phyloP scores from a whole-genome alignment of 2,888 invertebrate species.

The Seira ritae region DNA sequence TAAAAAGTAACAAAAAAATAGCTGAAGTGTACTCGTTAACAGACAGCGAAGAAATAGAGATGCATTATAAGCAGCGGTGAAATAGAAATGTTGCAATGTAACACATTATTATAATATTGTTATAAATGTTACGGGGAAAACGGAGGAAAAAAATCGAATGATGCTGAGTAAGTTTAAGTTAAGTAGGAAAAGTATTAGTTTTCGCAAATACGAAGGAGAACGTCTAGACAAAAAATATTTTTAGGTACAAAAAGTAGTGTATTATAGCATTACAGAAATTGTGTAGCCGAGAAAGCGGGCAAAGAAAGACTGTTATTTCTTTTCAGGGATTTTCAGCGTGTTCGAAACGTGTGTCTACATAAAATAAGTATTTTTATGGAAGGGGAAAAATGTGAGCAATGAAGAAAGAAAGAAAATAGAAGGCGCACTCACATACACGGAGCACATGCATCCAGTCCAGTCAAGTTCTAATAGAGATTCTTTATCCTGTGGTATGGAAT shows the following conservation, averaged over 20 bases:
- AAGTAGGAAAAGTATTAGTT: not conserved
- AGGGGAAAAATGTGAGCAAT: too few relatives aligned
- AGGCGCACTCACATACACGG: too few relatives aligned
- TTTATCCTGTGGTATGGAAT: too few relatives aligned
- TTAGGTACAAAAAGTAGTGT: not conserved
- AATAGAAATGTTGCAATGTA: constrained; percentile 54
- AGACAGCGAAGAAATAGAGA: too few relatives aligned
- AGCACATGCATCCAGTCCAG: too few relatives aligned
- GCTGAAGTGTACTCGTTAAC: too few relatives aligned
- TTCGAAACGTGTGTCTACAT: not conserved
- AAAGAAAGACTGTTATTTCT: constrained; percentile 44
- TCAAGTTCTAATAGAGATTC: too few relatives aligned
- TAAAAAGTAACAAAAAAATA: too few relatives aligned
- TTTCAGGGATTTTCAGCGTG: constrained; percentile 26
- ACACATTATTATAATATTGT: constrained; percentile 54
- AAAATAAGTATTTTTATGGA: too few relatives aligned
- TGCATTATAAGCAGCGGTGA: constrained; percentile 18
- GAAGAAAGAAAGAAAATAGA: too few relatives aligned
- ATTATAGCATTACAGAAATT: not conserved
- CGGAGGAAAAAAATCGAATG: not conserved
- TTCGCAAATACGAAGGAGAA: constrained; percentile 3
- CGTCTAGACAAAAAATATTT: constrained; percentile 17
- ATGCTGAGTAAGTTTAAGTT: too few relatives aligned
- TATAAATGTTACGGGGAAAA: constrained; percentile 23
- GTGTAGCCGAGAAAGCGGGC: constrained; percentile 43